phyloP scores from a whole-genome alignment of 2,888 invertebrate genomes.

The Drosophila eohydei region DNA sequence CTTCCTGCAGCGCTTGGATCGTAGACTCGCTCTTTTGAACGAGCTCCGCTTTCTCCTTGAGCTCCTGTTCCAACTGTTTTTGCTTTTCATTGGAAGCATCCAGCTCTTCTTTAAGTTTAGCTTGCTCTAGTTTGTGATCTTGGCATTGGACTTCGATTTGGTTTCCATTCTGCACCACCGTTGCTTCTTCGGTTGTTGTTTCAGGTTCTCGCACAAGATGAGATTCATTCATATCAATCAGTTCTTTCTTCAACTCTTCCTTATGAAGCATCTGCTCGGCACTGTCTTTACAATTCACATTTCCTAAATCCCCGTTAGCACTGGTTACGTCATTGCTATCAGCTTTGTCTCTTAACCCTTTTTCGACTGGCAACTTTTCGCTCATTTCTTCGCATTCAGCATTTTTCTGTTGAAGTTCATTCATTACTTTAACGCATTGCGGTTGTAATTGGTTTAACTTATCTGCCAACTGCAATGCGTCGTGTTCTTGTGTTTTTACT shows the following conservation, averaged over 20 bases:
- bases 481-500: background rate
- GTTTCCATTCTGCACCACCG: background rate
- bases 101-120: background rate
- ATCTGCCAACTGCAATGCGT: background rate
- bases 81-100: background rate
- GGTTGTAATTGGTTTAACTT: background rate
- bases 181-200: background rate
- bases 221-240: background rate
- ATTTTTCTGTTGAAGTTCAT: background rate
- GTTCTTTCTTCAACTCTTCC: background rate
- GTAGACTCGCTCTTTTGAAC: background rate
- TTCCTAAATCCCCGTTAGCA: background rate
- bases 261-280: background rate
- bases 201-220: slow-evolving; percentile 1
- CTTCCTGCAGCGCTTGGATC: background rate
- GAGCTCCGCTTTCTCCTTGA: background rate
- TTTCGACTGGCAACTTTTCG: background rate
- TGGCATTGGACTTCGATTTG: background rate
- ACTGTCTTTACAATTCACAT: no score
- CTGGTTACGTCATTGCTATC: background rate
- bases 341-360: background rate
- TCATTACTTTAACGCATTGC: background rate
- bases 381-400: background rate
- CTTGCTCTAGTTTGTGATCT: background rate
- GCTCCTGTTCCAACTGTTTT: background rate